Base-by-base conservation (phyloP, 1,140 invertebrate genomes). In the Holotrichia oblita region DNA sequence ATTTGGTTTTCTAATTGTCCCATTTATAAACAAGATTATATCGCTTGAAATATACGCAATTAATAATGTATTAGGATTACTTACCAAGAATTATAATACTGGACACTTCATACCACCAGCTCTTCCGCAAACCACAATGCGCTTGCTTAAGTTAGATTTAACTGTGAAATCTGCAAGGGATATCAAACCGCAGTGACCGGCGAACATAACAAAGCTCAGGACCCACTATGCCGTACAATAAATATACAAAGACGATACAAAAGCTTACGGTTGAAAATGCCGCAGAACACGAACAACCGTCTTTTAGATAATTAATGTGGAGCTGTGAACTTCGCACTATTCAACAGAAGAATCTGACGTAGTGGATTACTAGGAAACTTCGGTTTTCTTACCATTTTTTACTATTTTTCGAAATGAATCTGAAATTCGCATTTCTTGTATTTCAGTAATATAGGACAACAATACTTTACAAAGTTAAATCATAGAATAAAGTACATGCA, bases 191-290 rank as follows among this genome's bases (percentile, higher is more conserved):
- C 61, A 69, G 24, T 48, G 27, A 34, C 27, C 48, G n/a, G 3
- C 17, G 0, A 6, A 55, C 6, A 17, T 55, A n/a, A 0, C 6
- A 55, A 17, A 55, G 4, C 27, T 34, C 27, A 34, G 2, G 27
- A 34, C 27, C 4, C 2, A 34, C 27, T 55, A 17, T 14, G n/a
- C 48, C 0, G 48, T 55, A n/a, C 17, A 55, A 55, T 55, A 17
- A 17, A 4, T 55, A 17, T 17, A 17, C 48, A 55, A 55, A 55
- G 48, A 4, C 27, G 27, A 48, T 48, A 3, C 44, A 48, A 2
- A 69, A 9, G 61, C 61, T 27, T 48, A 48, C 27, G 22, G 20
- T 27, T 69, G 61, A 34, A 69, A 69, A 69, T 34, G 24, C 61
- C 61, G 61, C 61, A 34, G 22, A 69, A 69, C 27, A 10, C 4